Evolutionary conservation across 2,888 invertebrate genomes (phyloP), one percentile per base, ranked within the genome.

Genomic region (Zygogramma bicolorata): DNA sequence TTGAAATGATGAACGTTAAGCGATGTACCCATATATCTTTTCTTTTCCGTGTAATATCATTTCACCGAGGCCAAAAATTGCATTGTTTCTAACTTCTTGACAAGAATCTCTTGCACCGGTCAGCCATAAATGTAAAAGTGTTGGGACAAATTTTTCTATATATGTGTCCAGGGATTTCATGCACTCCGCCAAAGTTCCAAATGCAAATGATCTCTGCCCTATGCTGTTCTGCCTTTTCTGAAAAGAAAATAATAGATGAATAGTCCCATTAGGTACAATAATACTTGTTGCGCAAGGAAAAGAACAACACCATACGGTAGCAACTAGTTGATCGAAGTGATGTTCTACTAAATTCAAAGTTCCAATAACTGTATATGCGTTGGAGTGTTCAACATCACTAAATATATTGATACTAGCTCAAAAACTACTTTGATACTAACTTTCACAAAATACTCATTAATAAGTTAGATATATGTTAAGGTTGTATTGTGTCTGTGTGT

Each of bases 31-130:
- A 81, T 88, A 91, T 71, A 92, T 87, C 71, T 89, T 88, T 59
- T 92, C 91, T 84, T 90, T 92, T 62, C 92, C 91, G 84, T 92
- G 89, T 13, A 92, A 85, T 53, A 91, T 91, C 81, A 95, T 88
- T 83, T 95, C 93, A 2, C 95, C 95, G 60, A 95, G 87, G 18
- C 93, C 94, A 84, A 90, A 95, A 59, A 93, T 91, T 0, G 93
- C 89, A 86, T 95, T 95, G 82, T 94, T 94, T 65, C 95, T 89
- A 0, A 94, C 93, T 85, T 93, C 93, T 61, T 91, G 90, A 78
- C 91, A 91, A 0, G 88, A 83, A 85, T 94, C 94, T 65, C 88
- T 87, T 1, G 91, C 87, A 60, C 91, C 90, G 63, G 86, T 88
- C 70, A 93, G 86, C 83, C 94, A 91, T 8, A 92, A 83, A 2